Percentiles rank a stretch among this genome's conserved stretches.
These are phyloP conservation scores for Noctuana brunneofusca DNA, from an alignment of 2,888 invertebrate genomes.

Conservation along the genomic window DNA sequence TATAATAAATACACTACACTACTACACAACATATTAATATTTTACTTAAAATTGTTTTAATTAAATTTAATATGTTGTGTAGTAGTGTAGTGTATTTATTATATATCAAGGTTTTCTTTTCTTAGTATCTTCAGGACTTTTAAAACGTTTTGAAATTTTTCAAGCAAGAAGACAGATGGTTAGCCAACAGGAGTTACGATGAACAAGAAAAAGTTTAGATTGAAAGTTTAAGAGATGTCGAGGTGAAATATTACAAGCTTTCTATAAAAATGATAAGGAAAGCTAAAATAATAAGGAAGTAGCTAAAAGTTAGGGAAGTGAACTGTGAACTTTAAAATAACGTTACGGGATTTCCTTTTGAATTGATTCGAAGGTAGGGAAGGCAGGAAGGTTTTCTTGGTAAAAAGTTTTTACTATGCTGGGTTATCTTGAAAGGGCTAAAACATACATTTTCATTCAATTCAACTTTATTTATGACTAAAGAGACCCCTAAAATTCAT, in stretches of 20 bases:
- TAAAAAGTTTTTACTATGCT: background rate
- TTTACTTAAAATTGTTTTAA: too few species aligned
- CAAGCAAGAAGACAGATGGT: conserved; percentile 1
- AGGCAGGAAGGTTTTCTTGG: background rate
- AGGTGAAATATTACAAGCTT: conserved; percentile 9
- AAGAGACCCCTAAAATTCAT: too few species aligned
- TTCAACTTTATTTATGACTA: background rate
- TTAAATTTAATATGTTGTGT: too few species aligned
- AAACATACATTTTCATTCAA: background rate
- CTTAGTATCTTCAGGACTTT: background rate
- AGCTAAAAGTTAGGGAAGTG: conserved; percentile 1
- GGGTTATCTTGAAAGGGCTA: background rate
- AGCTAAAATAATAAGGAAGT: conserved; percentile 5
- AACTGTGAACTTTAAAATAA: conserved; percentile 8
- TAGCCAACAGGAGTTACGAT: background rate
- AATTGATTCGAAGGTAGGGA: background rate
- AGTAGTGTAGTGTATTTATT: too few species aligned
- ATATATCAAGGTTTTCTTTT: too few species aligned
- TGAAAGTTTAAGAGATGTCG: conserved; percentile 9
- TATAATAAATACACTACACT: too few species aligned
- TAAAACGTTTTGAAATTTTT: background rate
- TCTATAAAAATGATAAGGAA: conserved; percentile 2
- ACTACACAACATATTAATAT: too few species aligned
- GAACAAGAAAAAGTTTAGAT: conserved; percentile 10
- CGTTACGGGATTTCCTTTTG: conserved; percentile 6